phyloP scores from a whole-genome alignment of 2,113 vertebrate species.

The Papio anubis region DNA sequence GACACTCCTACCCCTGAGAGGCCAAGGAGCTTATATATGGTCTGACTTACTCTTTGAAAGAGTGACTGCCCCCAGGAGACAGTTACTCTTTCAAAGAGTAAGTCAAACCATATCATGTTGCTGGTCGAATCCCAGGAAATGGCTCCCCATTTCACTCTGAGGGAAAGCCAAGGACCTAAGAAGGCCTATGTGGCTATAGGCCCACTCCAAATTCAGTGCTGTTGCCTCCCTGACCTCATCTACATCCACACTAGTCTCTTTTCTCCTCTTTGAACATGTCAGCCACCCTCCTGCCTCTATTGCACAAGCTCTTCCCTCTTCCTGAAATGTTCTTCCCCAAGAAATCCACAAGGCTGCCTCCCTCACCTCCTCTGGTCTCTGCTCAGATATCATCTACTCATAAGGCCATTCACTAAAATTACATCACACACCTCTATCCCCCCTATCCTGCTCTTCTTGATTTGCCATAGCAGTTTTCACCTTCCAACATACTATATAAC shows the following conservation, averaged over 20 bases:
- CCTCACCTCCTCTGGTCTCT: background rate
- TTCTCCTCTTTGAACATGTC: background rate
- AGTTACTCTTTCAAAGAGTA: background rate
- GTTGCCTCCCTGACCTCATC: background rate
- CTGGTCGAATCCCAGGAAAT: background rate
- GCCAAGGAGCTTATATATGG: too few relatives aligned
- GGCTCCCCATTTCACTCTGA: background rate
- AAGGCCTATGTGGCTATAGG: background rate
- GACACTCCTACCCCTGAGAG: too few relatives aligned
- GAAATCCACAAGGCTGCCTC: background rate
- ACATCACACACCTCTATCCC: background rate
- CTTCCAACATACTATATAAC: background rate
- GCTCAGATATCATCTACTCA: background rate
- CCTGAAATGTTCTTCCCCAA: background rate
- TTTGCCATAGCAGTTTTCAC: background rate
- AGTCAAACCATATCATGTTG: background rate
- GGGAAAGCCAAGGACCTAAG: background rate
- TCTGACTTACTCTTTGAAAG: too few relatives aligned
- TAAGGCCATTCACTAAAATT: background rate
- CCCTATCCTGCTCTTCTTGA: background rate
- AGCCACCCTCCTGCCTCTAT: background rate
- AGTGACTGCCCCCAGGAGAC: too few relatives aligned
- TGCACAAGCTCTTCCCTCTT: background rate
- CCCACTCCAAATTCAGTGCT: accelerated
- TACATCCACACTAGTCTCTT: background rate